Percentiles rank a stretch among this genome's conserved stretches.
phyloP scores from a whole-genome alignment of 2,113 vertebrate genomes.

The Isurus oxyrinchus region DNA sequence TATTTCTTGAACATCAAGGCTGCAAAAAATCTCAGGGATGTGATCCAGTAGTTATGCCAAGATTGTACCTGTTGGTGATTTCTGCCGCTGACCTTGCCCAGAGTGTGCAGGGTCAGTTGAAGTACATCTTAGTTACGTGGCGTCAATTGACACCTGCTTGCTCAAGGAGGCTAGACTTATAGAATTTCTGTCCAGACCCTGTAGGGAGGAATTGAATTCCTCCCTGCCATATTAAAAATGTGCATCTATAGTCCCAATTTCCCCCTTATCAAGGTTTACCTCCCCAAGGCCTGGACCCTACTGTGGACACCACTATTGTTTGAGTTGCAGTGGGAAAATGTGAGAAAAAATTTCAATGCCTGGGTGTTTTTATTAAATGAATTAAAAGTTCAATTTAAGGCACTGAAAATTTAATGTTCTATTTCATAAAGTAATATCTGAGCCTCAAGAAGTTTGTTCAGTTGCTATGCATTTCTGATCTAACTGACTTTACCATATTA shows the following conservation, averaged over 20 bases:
- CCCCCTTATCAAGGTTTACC: neutral
- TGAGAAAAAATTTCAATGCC: neutral
- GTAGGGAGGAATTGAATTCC: neutral
- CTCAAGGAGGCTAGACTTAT: neutral
- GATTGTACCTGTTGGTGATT: neutral
- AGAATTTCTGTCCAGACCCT: neutral
- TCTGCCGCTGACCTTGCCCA: neutral
- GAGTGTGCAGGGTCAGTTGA: neutral
- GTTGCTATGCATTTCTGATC: neutral
- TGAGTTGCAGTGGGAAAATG: neutral
- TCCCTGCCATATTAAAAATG: neutral
- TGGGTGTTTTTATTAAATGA: neutral
- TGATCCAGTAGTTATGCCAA: neutral
- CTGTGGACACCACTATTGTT: neutral
- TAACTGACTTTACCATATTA: neutral
- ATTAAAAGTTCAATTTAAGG: neutral
- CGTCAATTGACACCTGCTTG: neutral
- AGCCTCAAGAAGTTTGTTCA: too few species aligned
- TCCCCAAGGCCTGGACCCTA: neutral
- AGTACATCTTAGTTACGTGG: neutral
- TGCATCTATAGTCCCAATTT: neutral
- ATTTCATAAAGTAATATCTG: neutral
- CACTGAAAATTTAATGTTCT: neutral
- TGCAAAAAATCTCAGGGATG: neutral
- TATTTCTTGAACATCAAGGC: neutral